Evolutionary conservation across 2,888 invertebrate genomes (phyloP).

Genomic region (Pimpla rufipes): DNA sequence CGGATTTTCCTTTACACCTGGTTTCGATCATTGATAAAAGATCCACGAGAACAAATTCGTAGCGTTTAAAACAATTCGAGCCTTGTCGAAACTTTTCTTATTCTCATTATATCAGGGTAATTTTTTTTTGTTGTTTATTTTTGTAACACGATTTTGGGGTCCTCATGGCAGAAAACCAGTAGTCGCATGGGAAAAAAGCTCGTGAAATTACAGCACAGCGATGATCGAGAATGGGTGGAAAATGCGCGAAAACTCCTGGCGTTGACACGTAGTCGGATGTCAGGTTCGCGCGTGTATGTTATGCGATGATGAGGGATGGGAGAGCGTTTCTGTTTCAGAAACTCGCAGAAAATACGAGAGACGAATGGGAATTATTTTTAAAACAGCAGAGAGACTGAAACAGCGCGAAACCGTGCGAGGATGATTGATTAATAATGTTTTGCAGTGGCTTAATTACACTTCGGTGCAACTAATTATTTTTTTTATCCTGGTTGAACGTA

Average conservation of each 20-base stretch:
- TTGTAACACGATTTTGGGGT: conserved; percentile 19
- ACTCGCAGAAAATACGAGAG: conserved; percentile 33
- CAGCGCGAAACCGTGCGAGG: background rate
- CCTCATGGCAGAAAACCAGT: conserved; percentile 15
- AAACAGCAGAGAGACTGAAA: background rate
- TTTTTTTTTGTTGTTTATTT: conserved; percentile 20
- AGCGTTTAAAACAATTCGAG: background rate
- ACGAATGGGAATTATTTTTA: conserved; percentile 11
- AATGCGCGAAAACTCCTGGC: conserved; percentile 54
- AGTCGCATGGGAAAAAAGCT: conserved; percentile 33
- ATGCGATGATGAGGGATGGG: conserved; percentile 2
- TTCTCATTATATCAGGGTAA: conserved; percentile 1
- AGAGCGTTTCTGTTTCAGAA: conserved; percentile 37
- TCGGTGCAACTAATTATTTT: background rate
- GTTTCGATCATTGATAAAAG: no score
- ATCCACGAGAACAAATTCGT: background rate
- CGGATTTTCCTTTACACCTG: no score
- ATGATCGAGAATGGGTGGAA: conserved; percentile 59
- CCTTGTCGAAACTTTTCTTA: background rate
- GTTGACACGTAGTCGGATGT: conserved; percentile 37
- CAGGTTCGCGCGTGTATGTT: conserved; percentile 17
- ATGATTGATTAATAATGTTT: conserved; percentile 32
- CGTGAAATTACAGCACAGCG: conserved; percentile 50
- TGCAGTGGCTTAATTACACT: background rate
- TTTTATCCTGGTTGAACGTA: background rate